Evolutionary conservation across 2,797 vertebrate species (phyloP), one percentile per base, ranked within the genome.

Genomic region (Euphonia xanthogaster): DNA sequence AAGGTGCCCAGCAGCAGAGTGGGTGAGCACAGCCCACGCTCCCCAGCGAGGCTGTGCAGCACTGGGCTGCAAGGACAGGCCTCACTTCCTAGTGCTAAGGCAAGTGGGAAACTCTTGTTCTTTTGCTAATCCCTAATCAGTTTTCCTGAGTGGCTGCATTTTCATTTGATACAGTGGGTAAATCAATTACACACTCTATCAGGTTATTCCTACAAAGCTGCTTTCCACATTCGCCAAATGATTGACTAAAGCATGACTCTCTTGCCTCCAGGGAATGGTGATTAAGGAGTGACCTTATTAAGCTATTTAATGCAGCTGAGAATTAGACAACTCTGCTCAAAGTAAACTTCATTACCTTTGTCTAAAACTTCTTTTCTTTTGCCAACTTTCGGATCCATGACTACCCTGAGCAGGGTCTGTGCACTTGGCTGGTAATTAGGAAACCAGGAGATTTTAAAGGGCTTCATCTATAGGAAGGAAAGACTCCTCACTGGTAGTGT

Each of bases 221-320:
- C 71, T 90, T 79, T 84, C 90, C 67, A 54, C 66, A 15, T 66
- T 83, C 77, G 72, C 78, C 66, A 77, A 72, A 84, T 90, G 63
- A 94, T 63, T 68, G 92, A 95, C 95, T 94, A 80, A 79, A 55
- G 70, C 92, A 44, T 14, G 48, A 67, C 79, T 91, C 50, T 72
- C 9, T 57, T 63, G 58, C 82, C 87, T 84, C 51, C 68, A 25
- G 79, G 87, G 88, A 67, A 67, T 22, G 63, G 61, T 82, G 89
- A 91, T 84, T 83, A 88, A 93, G 60, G 60, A 86, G 55, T 91
- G 90, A 93, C 89, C 91, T 95, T 91, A 96, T 88, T 87, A 92
- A 96, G 78, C 86, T 81, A 22, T 67, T 96, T 83, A 53, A 53
- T 22, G 22, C 86, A 78, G 89, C 72, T 39, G 70, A 86, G 87